A percentile compares a stretch with the other conserved stretches of the same genome.
Conservation (phyloP, 1,140 invertebrate species). For the Heliothis virescens region DNA sequence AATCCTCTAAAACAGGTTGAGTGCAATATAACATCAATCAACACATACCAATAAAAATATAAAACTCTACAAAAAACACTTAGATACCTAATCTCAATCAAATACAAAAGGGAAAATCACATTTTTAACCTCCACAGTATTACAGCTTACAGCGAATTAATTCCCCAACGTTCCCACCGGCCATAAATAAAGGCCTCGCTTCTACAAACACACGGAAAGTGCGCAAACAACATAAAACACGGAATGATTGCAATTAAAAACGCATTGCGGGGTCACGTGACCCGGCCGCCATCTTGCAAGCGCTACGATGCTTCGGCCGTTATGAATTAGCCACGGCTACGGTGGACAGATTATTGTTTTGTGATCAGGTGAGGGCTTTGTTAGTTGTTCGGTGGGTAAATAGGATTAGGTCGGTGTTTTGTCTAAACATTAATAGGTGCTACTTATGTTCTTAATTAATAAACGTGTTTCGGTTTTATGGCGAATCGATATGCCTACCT, state of each 20-base stretch:
- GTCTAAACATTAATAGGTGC: background rate
- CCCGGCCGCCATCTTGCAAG: conserved; percentile 74
- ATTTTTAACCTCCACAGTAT: conserved; percentile 38
- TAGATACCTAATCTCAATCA: conserved; percentile 16
- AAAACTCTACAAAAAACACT: background rate
- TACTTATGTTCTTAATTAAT: background rate
- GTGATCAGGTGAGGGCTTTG: conserved; percentile 24
- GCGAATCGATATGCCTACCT: no score
- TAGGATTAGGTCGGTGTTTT: background rate
- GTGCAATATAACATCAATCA: no score
- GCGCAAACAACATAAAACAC: conserved; percentile 85
- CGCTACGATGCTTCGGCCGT: conserved; percentile 38
- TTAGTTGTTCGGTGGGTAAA: background rate
- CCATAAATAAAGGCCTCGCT: conserved; percentile 80
- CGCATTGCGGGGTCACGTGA: conserved; percentile 80
- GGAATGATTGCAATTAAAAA: conserved; percentile 85
- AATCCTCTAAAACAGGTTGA: background rate
- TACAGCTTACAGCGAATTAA: conserved; percentile 59
- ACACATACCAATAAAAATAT: background rate
- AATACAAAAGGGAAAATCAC: conserved; percentile 25
- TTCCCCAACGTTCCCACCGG: conserved; percentile 78
- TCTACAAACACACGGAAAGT: conserved; percentile 76
- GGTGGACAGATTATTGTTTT: conserved; percentile 28
- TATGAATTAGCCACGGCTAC: conserved; percentile 47
- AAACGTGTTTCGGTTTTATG: no score